phyloP scores from a whole-genome alignment of 2,113 vertebrate species.

The Oreamnos americanus region DNA sequence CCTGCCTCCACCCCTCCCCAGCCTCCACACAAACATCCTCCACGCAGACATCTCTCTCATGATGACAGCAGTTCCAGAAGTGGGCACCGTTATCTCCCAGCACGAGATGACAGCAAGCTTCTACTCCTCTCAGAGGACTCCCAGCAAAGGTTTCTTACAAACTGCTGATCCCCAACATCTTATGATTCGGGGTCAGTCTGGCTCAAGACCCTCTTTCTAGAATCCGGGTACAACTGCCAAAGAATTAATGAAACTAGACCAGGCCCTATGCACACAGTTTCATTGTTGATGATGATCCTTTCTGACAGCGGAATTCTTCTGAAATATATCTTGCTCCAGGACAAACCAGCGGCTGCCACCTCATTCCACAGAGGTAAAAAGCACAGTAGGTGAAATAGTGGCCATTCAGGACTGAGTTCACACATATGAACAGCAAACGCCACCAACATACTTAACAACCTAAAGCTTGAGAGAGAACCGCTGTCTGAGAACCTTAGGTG shows the following conservation, averaged over 20 bases:
- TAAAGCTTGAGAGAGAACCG: background rate
- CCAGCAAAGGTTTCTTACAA: background rate
- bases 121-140: background rate
- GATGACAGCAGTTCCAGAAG: background rate
- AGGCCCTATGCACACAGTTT: background rate
- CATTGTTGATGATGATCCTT: background rate
- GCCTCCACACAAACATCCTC: background rate
- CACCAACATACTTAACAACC: background rate
- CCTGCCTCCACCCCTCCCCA: background rate
- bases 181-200: background rate
- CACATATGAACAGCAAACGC: background rate
- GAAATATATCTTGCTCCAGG: background rate
- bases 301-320: slow-evolving; percentile 6
- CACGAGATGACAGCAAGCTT: background rate
- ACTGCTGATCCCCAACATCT: background rate
- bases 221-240: background rate
- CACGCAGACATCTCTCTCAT: background rate
- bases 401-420: background rate
- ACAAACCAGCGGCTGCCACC: background rate
- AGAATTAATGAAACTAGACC: background rate
- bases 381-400: background rate
- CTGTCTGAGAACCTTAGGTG: too few species aligned
- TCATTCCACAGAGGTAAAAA: background rate
- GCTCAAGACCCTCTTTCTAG: background rate
- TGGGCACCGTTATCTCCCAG: background rate